Percentiles rank a stretch among this genome's conserved stretches.
Evolutionary conservation across 1,140 invertebrate genomes (phyloP).

Genomic region (Orius insidiosus): DNA sequence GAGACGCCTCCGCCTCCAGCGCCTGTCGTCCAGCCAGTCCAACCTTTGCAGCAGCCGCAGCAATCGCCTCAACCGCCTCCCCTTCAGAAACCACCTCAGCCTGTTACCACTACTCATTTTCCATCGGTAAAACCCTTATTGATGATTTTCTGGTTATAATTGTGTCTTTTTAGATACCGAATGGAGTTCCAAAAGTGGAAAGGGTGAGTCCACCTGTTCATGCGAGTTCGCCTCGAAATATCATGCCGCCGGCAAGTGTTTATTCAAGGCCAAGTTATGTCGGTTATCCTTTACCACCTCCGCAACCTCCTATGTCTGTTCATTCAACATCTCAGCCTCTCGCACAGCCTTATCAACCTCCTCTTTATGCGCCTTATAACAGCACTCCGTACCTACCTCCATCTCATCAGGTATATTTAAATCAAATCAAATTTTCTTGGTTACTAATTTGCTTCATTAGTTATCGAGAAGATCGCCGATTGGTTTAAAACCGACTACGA

Average conservation of each 20-base stretch:
- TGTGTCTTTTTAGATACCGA: constrained; percentile 7
- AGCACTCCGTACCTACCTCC: constrained; percentile 35
- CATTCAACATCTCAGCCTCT: too few species aligned
- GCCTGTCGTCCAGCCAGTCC: constrained; percentile 5
- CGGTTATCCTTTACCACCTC: constrained; percentile 28
- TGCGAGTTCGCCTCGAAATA: background rate
- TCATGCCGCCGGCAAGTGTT: background rate
- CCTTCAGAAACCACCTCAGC: constrained; percentile 6
- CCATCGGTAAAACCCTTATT: background rate
- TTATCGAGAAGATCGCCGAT: constrained; percentile 7
- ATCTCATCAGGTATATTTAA: constrained; percentile 19
- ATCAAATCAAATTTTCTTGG: background rate
- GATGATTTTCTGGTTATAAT: background rate
- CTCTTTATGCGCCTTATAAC: constrained; percentile 55
- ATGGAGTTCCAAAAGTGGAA: constrained; percentile 10
- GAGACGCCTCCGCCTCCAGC: background rate
- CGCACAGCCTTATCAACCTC: constrained; percentile 33
- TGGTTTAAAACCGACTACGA: constrained; percentile 21
- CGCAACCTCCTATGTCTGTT: constrained; percentile 21
- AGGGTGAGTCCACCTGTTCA: constrained; percentile 8
- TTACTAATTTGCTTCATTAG: background rate
- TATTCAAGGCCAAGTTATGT: constrained; percentile 22
- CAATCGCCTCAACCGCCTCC: background rate
- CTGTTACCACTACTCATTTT: constrained; percentile 1
- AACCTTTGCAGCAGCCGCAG: constrained; percentile 1